Evolutionary conservation across 2,797 vertebrate genomes (phyloP).

Genomic region (Danio tinwini): DNA sequence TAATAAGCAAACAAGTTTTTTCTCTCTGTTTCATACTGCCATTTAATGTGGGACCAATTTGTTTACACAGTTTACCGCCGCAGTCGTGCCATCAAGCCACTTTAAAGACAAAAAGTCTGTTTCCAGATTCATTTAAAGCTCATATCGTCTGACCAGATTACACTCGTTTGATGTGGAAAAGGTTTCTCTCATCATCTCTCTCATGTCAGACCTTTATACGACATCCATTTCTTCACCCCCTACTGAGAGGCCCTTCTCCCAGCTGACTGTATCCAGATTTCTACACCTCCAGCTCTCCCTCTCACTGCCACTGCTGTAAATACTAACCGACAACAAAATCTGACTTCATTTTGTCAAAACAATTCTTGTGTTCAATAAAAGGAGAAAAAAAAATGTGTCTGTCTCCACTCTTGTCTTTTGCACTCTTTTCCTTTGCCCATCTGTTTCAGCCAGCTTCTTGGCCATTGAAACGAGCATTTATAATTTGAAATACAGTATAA

Average conservation of each 20-base stretch:
- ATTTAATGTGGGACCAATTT: constrained; percentile 71
- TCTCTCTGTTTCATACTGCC: constrained; percentile 54
- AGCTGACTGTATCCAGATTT: constrained; percentile 84
- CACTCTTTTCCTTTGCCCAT: too few relatives aligned
- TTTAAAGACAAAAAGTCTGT: constrained; percentile 55
- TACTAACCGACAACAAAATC: constrained; percentile 87
- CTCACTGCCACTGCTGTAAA: constrained; percentile 92
- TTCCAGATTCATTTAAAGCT: constrained; percentile 40
- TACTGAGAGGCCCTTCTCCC: constrained; percentile 81
- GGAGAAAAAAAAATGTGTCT: constrained; percentile 53
- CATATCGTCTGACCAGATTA: constrained; percentile 49
- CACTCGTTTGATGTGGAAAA: constrained; percentile 38
- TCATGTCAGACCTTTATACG: constrained; percentile 75
- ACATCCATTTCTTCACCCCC: constrained; percentile 80
- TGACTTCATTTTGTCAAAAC: constrained; percentile 92
- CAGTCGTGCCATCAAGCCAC: constrained; percentile 52
- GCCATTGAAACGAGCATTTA: background rate
- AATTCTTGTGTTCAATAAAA: constrained; percentile 96
- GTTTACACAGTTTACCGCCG: constrained; percentile 55
- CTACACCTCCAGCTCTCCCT: constrained; percentile 81
- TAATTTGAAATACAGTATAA: background rate
- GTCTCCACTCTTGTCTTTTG: constrained; percentile 30
- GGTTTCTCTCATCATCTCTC: constrained; percentile 69
- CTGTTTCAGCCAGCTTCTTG: too few relatives aligned
- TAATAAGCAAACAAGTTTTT: constrained; percentile 56